phyloP scores from a whole-genome alignment of 2,797 vertebrate species.

The Silurus aristotelis region DNA sequence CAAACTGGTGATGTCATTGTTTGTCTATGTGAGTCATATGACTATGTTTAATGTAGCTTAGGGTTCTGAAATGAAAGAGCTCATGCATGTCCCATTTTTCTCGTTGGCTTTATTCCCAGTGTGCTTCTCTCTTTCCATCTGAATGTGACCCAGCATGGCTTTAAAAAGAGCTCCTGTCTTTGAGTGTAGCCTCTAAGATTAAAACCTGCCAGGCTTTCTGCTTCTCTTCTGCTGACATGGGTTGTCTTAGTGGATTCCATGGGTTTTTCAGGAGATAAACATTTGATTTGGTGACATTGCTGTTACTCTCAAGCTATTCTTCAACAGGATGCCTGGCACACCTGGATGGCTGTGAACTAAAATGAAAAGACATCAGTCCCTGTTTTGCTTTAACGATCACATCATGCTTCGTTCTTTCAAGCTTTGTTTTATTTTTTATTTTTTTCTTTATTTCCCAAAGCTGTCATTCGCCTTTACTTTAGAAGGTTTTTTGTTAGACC shows the following conservation, averaged over 20 bases:
- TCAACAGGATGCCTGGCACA: constrained; percentile 14
- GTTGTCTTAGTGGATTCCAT: constrained; percentile 32
- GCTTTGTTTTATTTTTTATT: neutral
- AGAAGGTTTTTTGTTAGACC: neutral
- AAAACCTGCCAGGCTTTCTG: constrained; percentile 26
- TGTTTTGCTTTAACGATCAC: constrained; percentile 6
- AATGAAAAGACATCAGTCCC: neutral
- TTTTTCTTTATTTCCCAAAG: neutral
- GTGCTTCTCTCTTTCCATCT: neutral
- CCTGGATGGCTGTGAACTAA: constrained; percentile 20
- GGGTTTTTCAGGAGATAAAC: constrained; percentile 30
- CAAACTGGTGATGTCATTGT: constrained; percentile 72
- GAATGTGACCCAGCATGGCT: constrained; percentile 3
- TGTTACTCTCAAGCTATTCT: constrained; percentile 22
- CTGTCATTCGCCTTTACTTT: constrained; percentile 5
- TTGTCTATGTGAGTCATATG: constrained; percentile 52
- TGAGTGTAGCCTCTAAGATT: constrained; percentile 25
- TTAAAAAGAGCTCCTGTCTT: constrained; percentile 8
- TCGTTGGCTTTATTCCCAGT: neutral
- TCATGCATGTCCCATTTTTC: constrained; percentile 33
- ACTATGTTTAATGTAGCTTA: constrained; percentile 55
- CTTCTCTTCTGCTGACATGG: constrained; percentile 12
- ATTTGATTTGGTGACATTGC: constrained; percentile 35
- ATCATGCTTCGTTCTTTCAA: neutral
- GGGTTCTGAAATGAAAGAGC: constrained; percentile 53